These are phyloP conservation scores for Chrosomus eos DNA, from an alignment of 2,797 vertebrate species.

Conservation along the genomic window DNA sequence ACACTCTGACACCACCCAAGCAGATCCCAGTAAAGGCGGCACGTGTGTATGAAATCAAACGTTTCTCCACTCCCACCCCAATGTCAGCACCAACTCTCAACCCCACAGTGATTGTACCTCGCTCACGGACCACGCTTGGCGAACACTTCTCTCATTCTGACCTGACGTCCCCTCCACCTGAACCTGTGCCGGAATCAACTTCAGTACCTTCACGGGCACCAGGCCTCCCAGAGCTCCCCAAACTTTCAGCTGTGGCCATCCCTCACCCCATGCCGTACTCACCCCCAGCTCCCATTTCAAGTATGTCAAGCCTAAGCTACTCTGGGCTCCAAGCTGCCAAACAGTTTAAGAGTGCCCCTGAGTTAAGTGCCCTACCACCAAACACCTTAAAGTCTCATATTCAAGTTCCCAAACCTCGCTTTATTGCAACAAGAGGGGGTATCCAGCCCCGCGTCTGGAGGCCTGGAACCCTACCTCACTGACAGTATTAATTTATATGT, in stretches of 20 bases:
- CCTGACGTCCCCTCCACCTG: slow-evolving; percentile 73
- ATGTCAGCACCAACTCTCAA: slow-evolving; percentile 85
- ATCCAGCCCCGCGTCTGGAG: slow-evolving; percentile 91
- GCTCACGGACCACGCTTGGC: slow-evolving; percentile 90
- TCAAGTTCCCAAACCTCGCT: slow-evolving; percentile 91
- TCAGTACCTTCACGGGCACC: slow-evolving; percentile 49
- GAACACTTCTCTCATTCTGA: slow-evolving; percentile 85
- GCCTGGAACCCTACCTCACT: slow-evolving; percentile 80
- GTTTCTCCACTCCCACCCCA: slow-evolving; percentile 95
- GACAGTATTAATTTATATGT: neutral
- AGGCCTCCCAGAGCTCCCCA: slow-evolving; percentile 74
- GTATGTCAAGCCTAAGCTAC: slow-evolving; percentile 64
- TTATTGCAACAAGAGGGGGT: slow-evolving; percentile 90
- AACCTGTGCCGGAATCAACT: slow-evolving; percentile 48
- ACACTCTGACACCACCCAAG: slow-evolving; percentile 75
- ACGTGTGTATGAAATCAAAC: slow-evolving; percentile 90
- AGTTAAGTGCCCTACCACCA: slow-evolving; percentile 76
- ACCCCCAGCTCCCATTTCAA: slow-evolving; percentile 54
- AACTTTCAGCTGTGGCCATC: slow-evolving; percentile 68
- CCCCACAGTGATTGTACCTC: slow-evolving; percentile 87
- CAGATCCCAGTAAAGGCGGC: slow-evolving; percentile 87
- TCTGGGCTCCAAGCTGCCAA: slow-evolving; percentile 74
- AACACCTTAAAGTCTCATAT: slow-evolving; percentile 70
- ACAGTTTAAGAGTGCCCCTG: slow-evolving; percentile 84
- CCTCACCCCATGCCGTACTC: slow-evolving; percentile 58